Percentiles rank a stretch among this genome's conserved stretches.
phyloP scores from a whole-genome alignment of 2,888 invertebrate species.

The Aproaerema taeniolella region DNA sequence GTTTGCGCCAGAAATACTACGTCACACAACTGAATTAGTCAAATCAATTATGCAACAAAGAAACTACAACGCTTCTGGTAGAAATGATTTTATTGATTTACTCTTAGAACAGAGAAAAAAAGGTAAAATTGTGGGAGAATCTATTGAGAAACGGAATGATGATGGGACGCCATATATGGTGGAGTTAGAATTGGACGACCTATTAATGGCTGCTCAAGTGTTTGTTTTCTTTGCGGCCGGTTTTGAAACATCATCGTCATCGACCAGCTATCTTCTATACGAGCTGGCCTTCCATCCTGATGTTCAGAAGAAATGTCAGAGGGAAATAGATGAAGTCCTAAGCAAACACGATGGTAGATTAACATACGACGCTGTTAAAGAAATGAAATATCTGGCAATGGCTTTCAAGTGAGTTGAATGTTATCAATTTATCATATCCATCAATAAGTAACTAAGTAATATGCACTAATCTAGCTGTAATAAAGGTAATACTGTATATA shows the following conservation, averaged over 20 bases:
- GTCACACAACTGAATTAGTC: slow-evolving; percentile 22
- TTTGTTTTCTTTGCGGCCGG: slow-evolving; percentile 46
- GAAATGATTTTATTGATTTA: slow-evolving; percentile 63
- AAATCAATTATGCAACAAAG: slow-evolving; percentile 26
- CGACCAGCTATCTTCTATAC: slow-evolving; percentile 39
- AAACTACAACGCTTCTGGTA: slow-evolving; percentile 38
- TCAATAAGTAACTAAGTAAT: too few species aligned
- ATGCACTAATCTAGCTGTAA: too few species aligned
- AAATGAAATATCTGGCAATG: slow-evolving; percentile 37
- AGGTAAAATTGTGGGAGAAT: slow-evolving; percentile 46
- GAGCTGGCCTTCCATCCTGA: slow-evolving; percentile 41
- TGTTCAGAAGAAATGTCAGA: slow-evolving; percentile 35
- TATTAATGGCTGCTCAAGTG: slow-evolving; percentile 31
- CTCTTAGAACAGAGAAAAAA: slow-evolving; percentile 52
- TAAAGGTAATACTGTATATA: too few species aligned
- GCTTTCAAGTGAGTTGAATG: slow-evolving; percentile 27
- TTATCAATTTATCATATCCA: background rate
- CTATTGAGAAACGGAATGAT: slow-evolving; percentile 26
- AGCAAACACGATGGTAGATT: slow-evolving; percentile 26
- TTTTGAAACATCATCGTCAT: slow-evolving; percentile 47
- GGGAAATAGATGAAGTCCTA: slow-evolving; percentile 38
- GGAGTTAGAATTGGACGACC: slow-evolving; percentile 30
- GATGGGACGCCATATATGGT: slow-evolving; percentile 28
- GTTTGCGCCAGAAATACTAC: slow-evolving; percentile 25
- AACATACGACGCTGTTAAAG: slow-evolving; percentile 32